Evolutionary conservation across 2,888 invertebrate genomes (phyloP).

Genomic region (Eumerus sabulonum): DNA sequence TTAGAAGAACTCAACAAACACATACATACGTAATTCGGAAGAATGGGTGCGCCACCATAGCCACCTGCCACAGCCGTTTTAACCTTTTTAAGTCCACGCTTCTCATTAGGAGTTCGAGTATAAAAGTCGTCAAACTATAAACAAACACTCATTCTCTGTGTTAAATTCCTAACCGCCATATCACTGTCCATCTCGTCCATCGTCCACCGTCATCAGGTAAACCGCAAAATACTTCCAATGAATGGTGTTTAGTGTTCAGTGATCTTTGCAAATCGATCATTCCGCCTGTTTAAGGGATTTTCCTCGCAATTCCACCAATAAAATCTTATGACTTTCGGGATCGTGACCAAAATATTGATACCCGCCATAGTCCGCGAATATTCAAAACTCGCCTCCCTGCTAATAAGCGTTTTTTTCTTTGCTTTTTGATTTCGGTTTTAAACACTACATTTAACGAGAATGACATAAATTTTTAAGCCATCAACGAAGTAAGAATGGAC

Average conservation of each 20-base stretch:
- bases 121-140: no score
- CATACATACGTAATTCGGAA: no score
- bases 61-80: no score
- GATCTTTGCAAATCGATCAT: conserved; percentile 20
- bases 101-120: no score
- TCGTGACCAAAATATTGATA: conserved; percentile 60
- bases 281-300: conserved; percentile 23
- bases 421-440: no score
- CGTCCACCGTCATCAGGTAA: conserved; percentile 9
- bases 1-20: no score
- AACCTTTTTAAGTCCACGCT: no score
- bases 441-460: conserved; percentile 60
- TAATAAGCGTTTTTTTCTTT: conserved; percentile 61
- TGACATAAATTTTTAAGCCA: conserved; percentile 54
- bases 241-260: conserved; percentile 24
- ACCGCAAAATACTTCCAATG: conserved; percentile 12
- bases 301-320: conserved; percentile 41
- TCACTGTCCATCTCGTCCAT: no score
- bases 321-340: conserved; percentile 56
- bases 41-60: no score
- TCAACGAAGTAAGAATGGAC: conserved; percentile 4
- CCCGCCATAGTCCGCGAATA: conserved; percentile 4
- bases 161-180: no score
- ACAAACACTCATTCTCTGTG: no score
- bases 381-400: conserved; percentile 50